phyloP scores from a whole-genome alignment of 1,140 invertebrate species.

The Eufriesea mexicana region DNA sequence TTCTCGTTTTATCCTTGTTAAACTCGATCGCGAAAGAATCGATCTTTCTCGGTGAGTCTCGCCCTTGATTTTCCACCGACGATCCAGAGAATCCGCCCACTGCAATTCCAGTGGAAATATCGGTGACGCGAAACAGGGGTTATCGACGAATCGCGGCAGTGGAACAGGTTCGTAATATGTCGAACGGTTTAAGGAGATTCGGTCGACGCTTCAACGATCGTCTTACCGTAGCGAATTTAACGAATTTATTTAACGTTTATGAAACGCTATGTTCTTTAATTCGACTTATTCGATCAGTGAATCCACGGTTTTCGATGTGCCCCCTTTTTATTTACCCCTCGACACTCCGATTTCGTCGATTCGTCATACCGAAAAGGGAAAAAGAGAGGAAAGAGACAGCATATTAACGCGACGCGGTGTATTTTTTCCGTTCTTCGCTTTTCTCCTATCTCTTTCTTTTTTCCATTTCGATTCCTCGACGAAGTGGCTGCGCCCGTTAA shows the following conservation, averaged over 20 bases:
- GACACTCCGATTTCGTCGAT: conserved; percentile 29
- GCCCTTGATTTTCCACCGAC: background rate
- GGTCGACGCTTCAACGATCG: too few species aligned
- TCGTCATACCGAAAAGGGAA: conserved; percentile 17
- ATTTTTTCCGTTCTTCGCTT: background rate
- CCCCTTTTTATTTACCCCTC: conserved; percentile 8
- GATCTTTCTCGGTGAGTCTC: background rate
- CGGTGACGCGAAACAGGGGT: too few species aligned
- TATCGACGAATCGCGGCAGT: background rate
- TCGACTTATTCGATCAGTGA: background rate
- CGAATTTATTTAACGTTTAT: too few species aligned
- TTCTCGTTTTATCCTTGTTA: background rate
- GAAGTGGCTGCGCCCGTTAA: conserved; percentile 22
- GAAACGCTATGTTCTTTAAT: conserved; percentile 23
- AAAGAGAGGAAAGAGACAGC: background rate
- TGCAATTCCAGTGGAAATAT: background rate
- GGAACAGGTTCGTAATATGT: too few species aligned
- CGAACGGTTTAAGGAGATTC: too few species aligned
- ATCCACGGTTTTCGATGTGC: background rate
- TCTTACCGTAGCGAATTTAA: too few species aligned
- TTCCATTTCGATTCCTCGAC: conserved; percentile 6
- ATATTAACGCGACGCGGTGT: conserved; percentile 15
- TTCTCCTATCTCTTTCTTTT: background rate
- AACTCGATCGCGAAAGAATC: background rate
- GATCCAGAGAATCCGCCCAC: too few species aligned